Evolutionary conservation across 2,797 vertebrate species (phyloP), one percentile per base, ranked within the genome.

Genomic region (Threskiornis aethiopicus): DNA sequence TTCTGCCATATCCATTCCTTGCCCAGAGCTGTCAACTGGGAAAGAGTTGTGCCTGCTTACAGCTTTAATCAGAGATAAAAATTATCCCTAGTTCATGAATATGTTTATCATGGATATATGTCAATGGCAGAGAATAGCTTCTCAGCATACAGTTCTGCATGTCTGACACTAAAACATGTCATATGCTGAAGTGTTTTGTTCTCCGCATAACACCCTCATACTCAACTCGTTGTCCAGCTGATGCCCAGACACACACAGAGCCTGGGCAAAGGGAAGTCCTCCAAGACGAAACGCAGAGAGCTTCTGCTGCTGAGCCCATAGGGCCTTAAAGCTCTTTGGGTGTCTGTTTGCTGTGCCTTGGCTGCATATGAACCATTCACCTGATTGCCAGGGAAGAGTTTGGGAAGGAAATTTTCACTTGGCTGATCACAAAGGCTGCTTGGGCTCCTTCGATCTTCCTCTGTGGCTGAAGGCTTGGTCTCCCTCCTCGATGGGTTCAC

Each of bases 31-130:
- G 84, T 91, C 90, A 80, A 8, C 31, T 77, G 93, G 54, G 88
- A 82, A 84, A 61, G 84, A 93, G 64, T 81, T 47, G 65, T 91
- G 83, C 80, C 72, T 84, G 84, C 79, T 70, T 67, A 58, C 89
- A 94, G 79, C 83, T 85, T 65, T 95, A 86, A 96, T 81, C 58
- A 76, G 89, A 77, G 95, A 97, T 82, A 96, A 84, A 93, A 96
- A 91, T 89, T 92, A 89, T 93, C 87, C 70, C 88, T 97, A 82
- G 64, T 93, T 97, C 88, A 95, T 92, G 91, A 67, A 84, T 89
- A 94, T 91, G 94, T 96, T 97, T 93, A 93, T 95, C 71, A 44
- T 65, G 82, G 88, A 67, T 84, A 51, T 86, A 90, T 91, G 76
- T 92, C 93, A 87, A 54, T 83, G 89, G 72, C 62, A 94, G 75